Percentiles rank a stretch among this genome's conserved stretches.
Conservation (phyloP, 2,797 vertebrate species). For the Pristis pectinata region DNA sequence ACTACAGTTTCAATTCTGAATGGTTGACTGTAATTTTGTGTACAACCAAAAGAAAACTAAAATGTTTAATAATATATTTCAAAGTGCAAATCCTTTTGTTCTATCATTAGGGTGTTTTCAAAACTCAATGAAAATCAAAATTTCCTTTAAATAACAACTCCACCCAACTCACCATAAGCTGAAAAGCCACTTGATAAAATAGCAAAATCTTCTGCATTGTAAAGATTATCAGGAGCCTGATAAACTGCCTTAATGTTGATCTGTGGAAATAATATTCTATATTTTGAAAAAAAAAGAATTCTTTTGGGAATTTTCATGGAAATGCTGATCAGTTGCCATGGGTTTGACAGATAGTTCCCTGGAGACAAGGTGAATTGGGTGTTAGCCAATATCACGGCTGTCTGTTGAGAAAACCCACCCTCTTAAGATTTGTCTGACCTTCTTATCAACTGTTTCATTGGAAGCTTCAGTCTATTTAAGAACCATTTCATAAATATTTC, state of each 20-base stretch:
- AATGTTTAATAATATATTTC: not conserved
- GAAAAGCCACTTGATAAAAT: not conserved
- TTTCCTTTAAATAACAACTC: conserved; percentile 19
- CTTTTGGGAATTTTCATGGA: not conserved
- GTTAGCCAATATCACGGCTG: not conserved
- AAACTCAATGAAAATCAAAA: not conserved
- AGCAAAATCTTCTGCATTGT: not conserved
- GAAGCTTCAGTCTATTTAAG: not conserved
- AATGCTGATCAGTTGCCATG: not conserved
- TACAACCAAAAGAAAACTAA: not conserved
- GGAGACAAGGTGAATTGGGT: not conserved
- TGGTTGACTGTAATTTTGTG: not conserved
- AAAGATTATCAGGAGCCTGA: not conserved
- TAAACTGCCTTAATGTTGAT: not conserved
- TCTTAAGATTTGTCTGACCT: not conserved
- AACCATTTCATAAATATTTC: not conserved
- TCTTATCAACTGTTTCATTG: not conserved
- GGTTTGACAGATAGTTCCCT: not conserved
- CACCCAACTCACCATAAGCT: not conserved
- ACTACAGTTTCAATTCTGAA: not conserved
- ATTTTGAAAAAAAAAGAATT: not conserved
- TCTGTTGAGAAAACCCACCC: not conserved
- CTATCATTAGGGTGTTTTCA: not conserved
- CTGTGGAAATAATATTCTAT: not conserved
- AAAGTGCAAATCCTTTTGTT: not conserved